These are phyloP conservation scores for Onychostoma macrolepis DNA, from an alignment of 2,113 vertebrate species.

Conservation along the genomic window DNA sequence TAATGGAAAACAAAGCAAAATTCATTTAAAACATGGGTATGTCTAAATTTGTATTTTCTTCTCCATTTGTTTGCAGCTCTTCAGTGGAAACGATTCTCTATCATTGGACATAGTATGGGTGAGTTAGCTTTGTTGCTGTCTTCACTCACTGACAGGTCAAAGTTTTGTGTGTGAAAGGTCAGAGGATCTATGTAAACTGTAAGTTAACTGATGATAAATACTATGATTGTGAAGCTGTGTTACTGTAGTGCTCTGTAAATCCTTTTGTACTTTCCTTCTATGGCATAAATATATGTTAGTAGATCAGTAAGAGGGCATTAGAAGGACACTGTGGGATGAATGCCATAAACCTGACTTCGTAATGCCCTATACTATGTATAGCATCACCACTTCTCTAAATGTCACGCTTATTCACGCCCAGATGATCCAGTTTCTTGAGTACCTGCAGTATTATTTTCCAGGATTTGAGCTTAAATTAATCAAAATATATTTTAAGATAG, in stretches of 20 bases:
- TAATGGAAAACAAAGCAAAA: no score
- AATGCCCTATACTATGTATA: neutral
- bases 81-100: constrained; percentile 84
- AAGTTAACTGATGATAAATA: neutral
- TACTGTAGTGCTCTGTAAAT: neutral
- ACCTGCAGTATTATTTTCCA: neutral
- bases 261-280: neutral
- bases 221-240: neutral
- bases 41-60: constrained; percentile 13
- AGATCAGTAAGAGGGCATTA: neutral
- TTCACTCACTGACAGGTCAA: constrained; percentile 3
- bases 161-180: constrained; percentile 27
- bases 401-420: neutral
- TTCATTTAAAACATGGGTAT: neutral
- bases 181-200: neutral
- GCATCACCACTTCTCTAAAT: neutral
- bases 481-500: neutral
- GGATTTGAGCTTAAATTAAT: neutral
- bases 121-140: constrained; percentile 65
- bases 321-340: neutral
- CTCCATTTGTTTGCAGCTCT: constrained; percentile 78
- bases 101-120: constrained; percentile 94
- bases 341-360: neutral
- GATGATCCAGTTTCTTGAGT: neutral
- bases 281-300: neutral